A percentile compares a stretch with the other conserved stretches of the same genome.
phyloP scores from a whole-genome alignment of 2,888 invertebrate genomes.

The Tribolium freemani region DNA sequence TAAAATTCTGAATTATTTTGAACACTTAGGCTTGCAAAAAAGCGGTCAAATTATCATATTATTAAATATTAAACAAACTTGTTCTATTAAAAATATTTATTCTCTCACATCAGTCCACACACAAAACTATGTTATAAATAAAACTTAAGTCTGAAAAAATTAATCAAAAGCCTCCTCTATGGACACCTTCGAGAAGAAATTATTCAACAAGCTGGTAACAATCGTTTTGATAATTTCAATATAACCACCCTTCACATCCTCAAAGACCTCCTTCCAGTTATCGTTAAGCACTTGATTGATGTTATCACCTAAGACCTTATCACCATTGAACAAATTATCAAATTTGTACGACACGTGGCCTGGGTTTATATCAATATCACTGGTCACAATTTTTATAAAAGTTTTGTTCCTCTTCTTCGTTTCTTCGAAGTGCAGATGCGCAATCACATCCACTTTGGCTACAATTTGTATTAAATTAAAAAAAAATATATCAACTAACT shows the following conservation, averaged over 20 bases:
- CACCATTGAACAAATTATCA: conserved; percentile 59
- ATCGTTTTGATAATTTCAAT: conserved; percentile 76
- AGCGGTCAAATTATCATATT: no score
- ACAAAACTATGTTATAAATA: no score
- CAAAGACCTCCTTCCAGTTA: conserved; percentile 34
- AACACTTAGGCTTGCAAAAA: no score
- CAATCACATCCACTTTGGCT: neutral
- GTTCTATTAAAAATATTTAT: no score
- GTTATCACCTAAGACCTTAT: conserved; percentile 1
- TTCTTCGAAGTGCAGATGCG: neutral
- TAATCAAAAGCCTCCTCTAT: conserved; percentile 70
- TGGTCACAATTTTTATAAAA: neutral
- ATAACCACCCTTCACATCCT: conserved; percentile 73
- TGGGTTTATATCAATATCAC: neutral
- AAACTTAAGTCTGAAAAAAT: neutral
- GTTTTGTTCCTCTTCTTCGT: neutral
- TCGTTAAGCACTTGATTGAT: conserved; percentile 38
- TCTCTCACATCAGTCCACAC: no score
- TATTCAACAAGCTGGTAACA: conserved; percentile 75
- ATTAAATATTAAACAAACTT: no score
- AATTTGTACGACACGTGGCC: conserved; percentile 18
- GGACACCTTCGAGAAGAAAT: conserved; percentile 77
- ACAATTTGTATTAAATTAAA: neutral
- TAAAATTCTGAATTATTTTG: no score
- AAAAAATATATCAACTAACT: neutral